These are phyloP conservation scores for Orchesella cincta DNA, from an alignment of 1,140 invertebrate species.

Conservation along the genomic window DNA sequence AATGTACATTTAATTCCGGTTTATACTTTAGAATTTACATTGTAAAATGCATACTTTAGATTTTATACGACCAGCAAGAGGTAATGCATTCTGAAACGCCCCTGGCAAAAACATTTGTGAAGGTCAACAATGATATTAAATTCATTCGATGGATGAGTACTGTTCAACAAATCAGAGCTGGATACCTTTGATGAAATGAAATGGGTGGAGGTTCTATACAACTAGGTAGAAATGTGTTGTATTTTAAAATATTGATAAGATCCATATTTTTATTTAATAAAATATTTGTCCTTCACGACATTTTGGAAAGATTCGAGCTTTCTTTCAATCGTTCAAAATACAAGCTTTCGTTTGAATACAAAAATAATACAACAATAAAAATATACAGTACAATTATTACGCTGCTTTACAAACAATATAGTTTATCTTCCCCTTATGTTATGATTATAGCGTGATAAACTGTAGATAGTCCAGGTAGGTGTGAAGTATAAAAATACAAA, in stretches of 20 bases:
- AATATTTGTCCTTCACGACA: no score
- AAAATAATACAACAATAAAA: no score
- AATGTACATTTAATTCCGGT: background rate
- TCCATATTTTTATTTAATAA: background rate
- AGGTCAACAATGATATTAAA: constrained; percentile 41
- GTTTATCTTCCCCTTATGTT: no score
- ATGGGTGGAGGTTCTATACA: background rate
- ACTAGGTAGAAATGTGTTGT: background rate
- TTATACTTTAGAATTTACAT: background rate
- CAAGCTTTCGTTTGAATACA: no score
- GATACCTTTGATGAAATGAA: constrained; percentile 39
- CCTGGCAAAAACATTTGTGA: constrained; percentile 38
- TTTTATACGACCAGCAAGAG: constrained; percentile 42
- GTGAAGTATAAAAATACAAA: no score
- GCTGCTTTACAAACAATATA: no score
- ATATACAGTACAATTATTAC: no score
- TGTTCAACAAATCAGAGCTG: constrained; percentile 46
- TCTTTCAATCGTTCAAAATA: no score
- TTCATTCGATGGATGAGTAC: constrained; percentile 49
- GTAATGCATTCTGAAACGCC: constrained; percentile 17
- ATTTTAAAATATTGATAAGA: background rate
- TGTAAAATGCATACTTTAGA: constrained; percentile 18
- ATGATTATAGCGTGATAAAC: no score
- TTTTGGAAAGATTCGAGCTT: no score
- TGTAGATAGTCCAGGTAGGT: no score